These are phyloP conservation scores for Drosophila niveifrons DNA, from an alignment of 2,888 invertebrate genomes.

Conservation along the genomic window DNA sequence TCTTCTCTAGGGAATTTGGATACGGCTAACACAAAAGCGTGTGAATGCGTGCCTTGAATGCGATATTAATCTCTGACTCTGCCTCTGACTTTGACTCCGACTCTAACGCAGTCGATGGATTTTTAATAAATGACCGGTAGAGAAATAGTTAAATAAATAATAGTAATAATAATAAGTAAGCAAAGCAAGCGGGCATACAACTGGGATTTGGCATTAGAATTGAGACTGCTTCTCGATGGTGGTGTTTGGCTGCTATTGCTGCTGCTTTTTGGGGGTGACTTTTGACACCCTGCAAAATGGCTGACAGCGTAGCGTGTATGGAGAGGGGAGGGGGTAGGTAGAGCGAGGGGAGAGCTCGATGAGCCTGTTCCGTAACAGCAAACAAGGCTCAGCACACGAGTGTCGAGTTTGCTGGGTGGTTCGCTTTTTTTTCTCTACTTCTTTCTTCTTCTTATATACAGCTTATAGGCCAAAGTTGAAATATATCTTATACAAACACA, in stretches of 20 bases:
- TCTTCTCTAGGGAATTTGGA: slow-evolving; percentile 75
- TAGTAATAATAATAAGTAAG: slow-evolving; percentile 38
- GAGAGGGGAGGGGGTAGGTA: not conserved
- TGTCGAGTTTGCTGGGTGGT: slow-evolving; percentile 1
- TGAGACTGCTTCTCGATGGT: not conserved
- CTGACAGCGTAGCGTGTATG: slow-evolving; percentile 16
- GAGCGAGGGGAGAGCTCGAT: slow-evolving; percentile 37
- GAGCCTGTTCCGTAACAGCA: slow-evolving; percentile 59
- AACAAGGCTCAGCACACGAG: slow-evolving; percentile 26
- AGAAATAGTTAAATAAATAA: slow-evolving; percentile 47
- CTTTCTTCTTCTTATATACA: slow-evolving; percentile 32
- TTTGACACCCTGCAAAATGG: slow-evolving; percentile 64
- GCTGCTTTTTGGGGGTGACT: slow-evolving; percentile 43
- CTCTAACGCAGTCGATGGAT: slow-evolving; percentile 51
- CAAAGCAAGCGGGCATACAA: slow-evolving; percentile 30
- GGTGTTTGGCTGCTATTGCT: slow-evolving; percentile 6
- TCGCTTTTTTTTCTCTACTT: not conserved
- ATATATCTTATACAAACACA: slow-evolving; percentile 45
- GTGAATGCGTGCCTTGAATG: slow-evolving; percentile 75
- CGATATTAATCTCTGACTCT: slow-evolving; percentile 77
- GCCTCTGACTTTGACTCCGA: too few relatives aligned
- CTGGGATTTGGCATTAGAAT: not conserved
- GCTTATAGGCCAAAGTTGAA: slow-evolving; percentile 79
- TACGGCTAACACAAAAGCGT: slow-evolving; percentile 71
- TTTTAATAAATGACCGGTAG: slow-evolving; percentile 68